These are phyloP conservation scores for Nebria ingens DNA, from an alignment of 1,140 invertebrate species.

Conservation along the genomic window DNA sequence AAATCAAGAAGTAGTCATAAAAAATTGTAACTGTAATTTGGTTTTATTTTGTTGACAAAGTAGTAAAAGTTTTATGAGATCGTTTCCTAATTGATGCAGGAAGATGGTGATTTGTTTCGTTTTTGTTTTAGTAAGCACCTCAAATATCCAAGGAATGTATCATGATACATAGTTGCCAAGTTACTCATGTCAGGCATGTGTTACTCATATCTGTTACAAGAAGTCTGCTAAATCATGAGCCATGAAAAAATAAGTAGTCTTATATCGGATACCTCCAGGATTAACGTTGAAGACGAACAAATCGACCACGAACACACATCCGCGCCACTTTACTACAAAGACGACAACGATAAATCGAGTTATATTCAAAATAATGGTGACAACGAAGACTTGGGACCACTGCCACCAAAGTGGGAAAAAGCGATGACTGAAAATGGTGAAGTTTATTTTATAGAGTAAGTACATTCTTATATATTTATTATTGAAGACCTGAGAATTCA, in stretches of 20 bases:
- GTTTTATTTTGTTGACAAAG: background rate
- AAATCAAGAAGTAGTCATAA: too few relatives aligned
- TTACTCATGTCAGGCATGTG: slow-evolving; percentile 7
- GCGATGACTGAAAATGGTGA: slow-evolving; percentile 93
- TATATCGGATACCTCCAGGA: background rate
- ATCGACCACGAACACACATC: background rate
- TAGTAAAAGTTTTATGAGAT: background rate
- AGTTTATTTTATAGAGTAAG: slow-evolving; percentile 96
- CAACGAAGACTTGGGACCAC: slow-evolving; percentile 65
- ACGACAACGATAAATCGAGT: slow-evolving; percentile 25
- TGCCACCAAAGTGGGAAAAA: slow-evolving; percentile 95
- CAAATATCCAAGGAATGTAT: background rate
- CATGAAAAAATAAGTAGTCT: slow-evolving; percentile 8
- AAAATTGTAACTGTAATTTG: too few relatives aligned
- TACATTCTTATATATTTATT: slow-evolving; percentile 22
- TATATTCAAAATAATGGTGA: slow-evolving; percentile 22
- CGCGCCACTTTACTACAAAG: slow-evolving; percentile 22
- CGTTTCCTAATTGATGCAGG: background rate
- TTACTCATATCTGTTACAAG: background rate
- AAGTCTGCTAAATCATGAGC: slow-evolving; percentile 2
- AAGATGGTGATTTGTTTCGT: background rate
- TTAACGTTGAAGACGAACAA: background rate
- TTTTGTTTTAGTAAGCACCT: background rate
- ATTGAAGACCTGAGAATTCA: too few relatives aligned
- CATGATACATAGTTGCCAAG: background rate